Percentiles rank a stretch among this genome's conserved stretches.
Conservation (phyloP, 2,797 vertebrate species). For the Novumbra hubbsi region DNA sequence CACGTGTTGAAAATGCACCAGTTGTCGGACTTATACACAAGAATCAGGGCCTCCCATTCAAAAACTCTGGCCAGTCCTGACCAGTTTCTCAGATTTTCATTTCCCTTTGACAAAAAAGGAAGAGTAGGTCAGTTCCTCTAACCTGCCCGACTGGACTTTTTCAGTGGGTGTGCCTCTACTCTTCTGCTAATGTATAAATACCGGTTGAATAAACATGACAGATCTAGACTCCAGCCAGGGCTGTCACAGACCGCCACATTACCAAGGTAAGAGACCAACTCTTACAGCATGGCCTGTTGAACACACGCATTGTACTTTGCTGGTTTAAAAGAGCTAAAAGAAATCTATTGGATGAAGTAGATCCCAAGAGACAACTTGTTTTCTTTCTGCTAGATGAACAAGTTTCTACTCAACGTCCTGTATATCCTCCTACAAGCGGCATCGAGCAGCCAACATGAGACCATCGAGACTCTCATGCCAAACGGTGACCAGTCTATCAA, state of each 20-base stretch:
- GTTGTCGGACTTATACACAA: not conserved
- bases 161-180: slow-evolving; percentile 2
- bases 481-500: slow-evolving; percentile 46
- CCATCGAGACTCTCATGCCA: slow-evolving; percentile 47
- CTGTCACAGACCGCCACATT: not conserved
- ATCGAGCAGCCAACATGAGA: slow-evolving; percentile 4
- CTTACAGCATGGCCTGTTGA: not conserved
- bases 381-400: slow-evolving; percentile 52
- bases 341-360: not conserved
- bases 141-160: not conserved
- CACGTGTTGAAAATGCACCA: no score
- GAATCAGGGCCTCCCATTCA: not conserved
- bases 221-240: not conserved
- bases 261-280: slow-evolving; percentile 49
- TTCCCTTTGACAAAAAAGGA: not conserved
- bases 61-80: not conserved
- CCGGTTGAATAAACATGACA: not conserved
- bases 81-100: not conserved
- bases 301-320: not conserved
- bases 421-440: slow-evolving; percentile 2
- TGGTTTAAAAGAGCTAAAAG: not conserved
- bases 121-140: not conserved
- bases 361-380: not conserved
- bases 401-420: slow-evolving; percentile 38
- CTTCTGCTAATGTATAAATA: slow-evolving; percentile 51